phyloP scores from a whole-genome alignment of 2,113 vertebrate genomes.

The Leucosticte australis region DNA sequence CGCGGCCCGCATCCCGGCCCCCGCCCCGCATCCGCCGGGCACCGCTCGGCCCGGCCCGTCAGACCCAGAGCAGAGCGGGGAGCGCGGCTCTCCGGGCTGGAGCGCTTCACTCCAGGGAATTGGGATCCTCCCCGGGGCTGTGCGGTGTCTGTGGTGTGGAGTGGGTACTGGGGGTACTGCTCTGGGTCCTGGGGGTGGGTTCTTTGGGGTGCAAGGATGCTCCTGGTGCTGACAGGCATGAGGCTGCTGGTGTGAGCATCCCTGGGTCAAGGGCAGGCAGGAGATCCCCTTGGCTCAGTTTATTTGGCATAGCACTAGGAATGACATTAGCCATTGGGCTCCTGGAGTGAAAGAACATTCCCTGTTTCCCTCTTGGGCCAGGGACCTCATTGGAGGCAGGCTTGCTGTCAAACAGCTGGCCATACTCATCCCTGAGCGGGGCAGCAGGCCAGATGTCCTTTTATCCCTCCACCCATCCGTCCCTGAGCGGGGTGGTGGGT shows the following conservation, averaged over 20 bases:
- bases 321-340: not conserved
- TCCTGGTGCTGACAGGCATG: not conserved
- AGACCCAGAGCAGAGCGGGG: not conserved
- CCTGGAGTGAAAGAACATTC: not conserved
- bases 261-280: not conserved
- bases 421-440: fast-evolving
- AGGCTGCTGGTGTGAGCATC: not conserved
- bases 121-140: not conserved
- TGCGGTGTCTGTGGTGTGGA: not conserved
- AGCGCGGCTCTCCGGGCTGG: not conserved
- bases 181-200: not conserved
- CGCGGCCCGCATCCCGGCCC: not conserved
- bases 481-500: not conserved
- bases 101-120: not conserved
- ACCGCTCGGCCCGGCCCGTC: not conserved
- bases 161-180: not conserved
- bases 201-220: not conserved
- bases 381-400: not conserved
- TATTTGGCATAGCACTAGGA: not conserved
- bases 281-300: not conserved
- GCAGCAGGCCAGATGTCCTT: not conserved
- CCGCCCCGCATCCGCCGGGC: not conserved
- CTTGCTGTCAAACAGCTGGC: not conserved
- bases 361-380: not conserved
- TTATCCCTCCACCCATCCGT: fast-evolving